Conservation (phyloP, 1,140 invertebrate species). For the Phortica variegata region DNA sequence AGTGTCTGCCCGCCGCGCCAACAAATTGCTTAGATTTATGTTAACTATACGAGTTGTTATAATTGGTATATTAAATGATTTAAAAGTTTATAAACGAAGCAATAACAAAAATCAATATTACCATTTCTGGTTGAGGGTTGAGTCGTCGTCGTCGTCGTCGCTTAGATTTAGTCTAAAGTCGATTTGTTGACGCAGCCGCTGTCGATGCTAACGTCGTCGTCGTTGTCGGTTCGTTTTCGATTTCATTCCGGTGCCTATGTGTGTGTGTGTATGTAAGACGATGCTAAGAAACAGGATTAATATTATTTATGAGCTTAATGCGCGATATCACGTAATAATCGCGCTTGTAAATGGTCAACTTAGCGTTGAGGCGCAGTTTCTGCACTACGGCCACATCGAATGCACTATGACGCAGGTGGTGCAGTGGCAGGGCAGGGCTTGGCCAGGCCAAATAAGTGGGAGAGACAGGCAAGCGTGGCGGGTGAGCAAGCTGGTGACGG, state of each 20-base stretch:
- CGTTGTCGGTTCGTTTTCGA: neutral
- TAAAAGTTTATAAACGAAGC: conserved; percentile 41
- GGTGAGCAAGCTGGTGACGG: neutral
- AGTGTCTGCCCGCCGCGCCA: too few species aligned
- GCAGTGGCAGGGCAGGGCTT: neutral
- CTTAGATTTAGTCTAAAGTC: neutral
- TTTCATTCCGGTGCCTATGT: too few species aligned
- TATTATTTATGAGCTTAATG: conserved; percentile 49
- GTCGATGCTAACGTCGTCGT: conserved; percentile 7
- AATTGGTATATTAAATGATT: conserved; percentile 55
- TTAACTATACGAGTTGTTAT: conserved; percentile 54
- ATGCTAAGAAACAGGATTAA: conserved; percentile 38
- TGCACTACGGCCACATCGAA: neutral
- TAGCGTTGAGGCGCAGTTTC: conserved; percentile 20
- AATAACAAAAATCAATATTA: conserved; percentile 48
- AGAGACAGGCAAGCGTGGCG: neutral
- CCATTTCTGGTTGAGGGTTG: too few species aligned
- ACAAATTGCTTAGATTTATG: too few species aligned
- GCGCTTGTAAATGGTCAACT: conserved; percentile 53
- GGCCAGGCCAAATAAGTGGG: too few species aligned
- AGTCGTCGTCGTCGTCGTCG: conserved; percentile 16
- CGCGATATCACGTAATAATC: conserved; percentile 53
- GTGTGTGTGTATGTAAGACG: conserved; percentile 1
- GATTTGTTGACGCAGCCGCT: neutral
- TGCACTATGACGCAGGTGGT: neutral